These are phyloP conservation scores for Thumatha senex DNA, from an alignment of 2,888 invertebrate genomes.

Conservation along the genomic window DNA sequence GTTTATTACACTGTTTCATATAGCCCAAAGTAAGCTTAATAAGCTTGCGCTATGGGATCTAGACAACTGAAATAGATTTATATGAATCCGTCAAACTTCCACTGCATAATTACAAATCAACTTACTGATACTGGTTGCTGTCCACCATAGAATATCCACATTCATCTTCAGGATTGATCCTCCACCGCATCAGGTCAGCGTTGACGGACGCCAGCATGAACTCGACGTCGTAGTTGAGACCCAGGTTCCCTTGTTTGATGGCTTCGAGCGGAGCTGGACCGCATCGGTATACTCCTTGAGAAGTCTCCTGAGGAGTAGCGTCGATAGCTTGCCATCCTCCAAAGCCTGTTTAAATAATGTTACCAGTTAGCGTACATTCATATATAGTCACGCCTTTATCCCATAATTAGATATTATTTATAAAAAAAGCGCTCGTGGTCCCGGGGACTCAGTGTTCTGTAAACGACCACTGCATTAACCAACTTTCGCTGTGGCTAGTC, in stretches of 20 bases:
- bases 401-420: too few relatives aligned
- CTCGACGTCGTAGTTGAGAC: slow-evolving; percentile 88
- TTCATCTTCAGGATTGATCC: slow-evolving; percentile 85
- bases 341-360: slow-evolving; percentile 78
- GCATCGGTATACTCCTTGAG: slow-evolving; percentile 88
- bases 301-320: slow-evolving; percentile 92
- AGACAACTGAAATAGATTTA: too few relatives aligned
- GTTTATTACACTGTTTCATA: too few relatives aligned
- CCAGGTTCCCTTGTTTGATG: slow-evolving; percentile 89
- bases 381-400: too few relatives aligned
- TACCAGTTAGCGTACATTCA: too few relatives aligned
- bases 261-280: slow-evolving; percentile 92
- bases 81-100: too few relatives aligned
- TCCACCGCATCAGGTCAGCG: slow-evolving; percentile 92
- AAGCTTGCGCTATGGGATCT: too few relatives aligned
- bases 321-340: slow-evolving; percentile 97
- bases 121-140: slow-evolving; percentile 89
- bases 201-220: slow-evolving; percentile 93
- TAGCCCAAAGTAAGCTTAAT: too few relatives aligned
- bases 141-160: slow-evolving; percentile 87
- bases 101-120: slow-evolving; percentile 17
- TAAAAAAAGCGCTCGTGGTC: too few relatives aligned
- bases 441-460: too few relatives aligned
- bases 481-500: too few relatives aligned
- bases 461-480: too few relatives aligned